Evolutionary conservation across 2,797 vertebrate species (phyloP), one percentile per base, ranked within the genome.

Genomic region (Podargus strigoides): DNA sequence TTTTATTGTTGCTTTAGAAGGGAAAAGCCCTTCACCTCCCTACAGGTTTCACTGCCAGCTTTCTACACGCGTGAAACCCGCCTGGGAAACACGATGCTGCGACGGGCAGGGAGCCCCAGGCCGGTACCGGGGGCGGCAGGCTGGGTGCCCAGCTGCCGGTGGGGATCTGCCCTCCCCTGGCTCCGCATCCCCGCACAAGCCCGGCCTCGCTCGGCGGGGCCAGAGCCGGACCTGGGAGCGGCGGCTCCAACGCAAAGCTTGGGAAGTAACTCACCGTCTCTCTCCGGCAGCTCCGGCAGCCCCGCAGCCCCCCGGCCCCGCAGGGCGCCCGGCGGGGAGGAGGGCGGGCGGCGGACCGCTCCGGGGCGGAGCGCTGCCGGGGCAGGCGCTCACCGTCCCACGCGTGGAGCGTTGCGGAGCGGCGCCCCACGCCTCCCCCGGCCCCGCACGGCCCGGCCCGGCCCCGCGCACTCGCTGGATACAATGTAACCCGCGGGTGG

Each of bases 401-500:
- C 6, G 47, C 70, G 55, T 14, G 77, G 73, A 16, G 47, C 64
- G 64, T 32, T 36, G 24, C 52, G 68, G 14, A 28, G 44, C 58
- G 47, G 37, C 42, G 14, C 26, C 47, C 36, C 20, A n/a, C 30
- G 16, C 8, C 32, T 21, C 46, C 52, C 24, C 85, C 30, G 16
- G 37, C 66, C 55, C 70, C 70, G 7, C 42, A 18, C 42, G 42
- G 24, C 52, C 58, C 17, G n/a, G 42, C 63, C 46, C 46, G 42
- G 37, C 42, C 46, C 46, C 39, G 70, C 70, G 72, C 82, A 42
- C 79, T 70, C 80, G 62, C 92, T 49, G 76, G 58, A 32, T n/a
- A 81, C 92, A 55, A 47, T 59, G 90, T 73, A n/a, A 60, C 56
- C 30, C 3, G 62, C 90, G 69, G 77, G 93, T 66, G 72, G 94